These are phyloP conservation scores for Drosophila ananassae DNA, from an alignment of 1,140 invertebrate species.

Conservation along the genomic window DNA sequence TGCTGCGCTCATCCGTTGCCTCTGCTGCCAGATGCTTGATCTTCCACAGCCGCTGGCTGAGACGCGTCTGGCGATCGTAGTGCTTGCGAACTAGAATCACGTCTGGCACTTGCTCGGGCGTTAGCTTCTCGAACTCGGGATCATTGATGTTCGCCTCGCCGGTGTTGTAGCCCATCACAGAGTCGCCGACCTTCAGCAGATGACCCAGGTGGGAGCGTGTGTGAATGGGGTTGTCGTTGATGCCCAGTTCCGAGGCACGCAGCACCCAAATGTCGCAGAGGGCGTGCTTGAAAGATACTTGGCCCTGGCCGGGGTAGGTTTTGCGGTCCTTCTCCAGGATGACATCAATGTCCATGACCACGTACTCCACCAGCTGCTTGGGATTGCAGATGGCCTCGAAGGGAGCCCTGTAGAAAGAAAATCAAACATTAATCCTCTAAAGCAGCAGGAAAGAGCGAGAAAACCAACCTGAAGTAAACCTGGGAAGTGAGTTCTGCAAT, in stretches of 20 bases:
- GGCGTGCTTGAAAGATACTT: slow-evolving; percentile 93
- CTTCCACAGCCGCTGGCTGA: slow-evolving; percentile 95
- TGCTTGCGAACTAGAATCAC: slow-evolving; percentile 98
- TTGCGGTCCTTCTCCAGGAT: slow-evolving; percentile 91
- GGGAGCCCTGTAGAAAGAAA: slow-evolving; percentile 84
- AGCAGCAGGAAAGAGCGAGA: too few relatives aligned
- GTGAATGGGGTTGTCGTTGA: slow-evolving; percentile 92
- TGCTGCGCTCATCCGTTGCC: slow-evolving; percentile 87
- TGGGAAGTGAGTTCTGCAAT: slow-evolving; percentile 93
- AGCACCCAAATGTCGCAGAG: slow-evolving; percentile 97
- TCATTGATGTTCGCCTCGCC: slow-evolving; percentile 96
- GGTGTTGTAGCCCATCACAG: slow-evolving; percentile 96
- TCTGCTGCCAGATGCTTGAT: slow-evolving; percentile 93
- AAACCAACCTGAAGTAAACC: slow-evolving; percentile 90
- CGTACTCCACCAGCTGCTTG: slow-evolving; percentile 96
- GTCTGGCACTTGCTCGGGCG: slow-evolving; percentile 91
- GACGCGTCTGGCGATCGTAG: slow-evolving; percentile 88
- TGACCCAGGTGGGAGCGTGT: slow-evolving; percentile 97
- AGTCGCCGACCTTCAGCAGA: slow-evolving; percentile 96
- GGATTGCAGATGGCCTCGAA: slow-evolving; percentile 95
- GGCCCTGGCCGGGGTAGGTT: slow-evolving; percentile 93
- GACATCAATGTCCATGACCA: slow-evolving; percentile 97
- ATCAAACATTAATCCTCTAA: background rate
- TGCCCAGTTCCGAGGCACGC: slow-evolving; percentile 93
- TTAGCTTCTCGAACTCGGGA: slow-evolving; percentile 92